Base-by-base conservation (phyloP, 1,140 invertebrate species). In the Watersipora subatra region DNA sequence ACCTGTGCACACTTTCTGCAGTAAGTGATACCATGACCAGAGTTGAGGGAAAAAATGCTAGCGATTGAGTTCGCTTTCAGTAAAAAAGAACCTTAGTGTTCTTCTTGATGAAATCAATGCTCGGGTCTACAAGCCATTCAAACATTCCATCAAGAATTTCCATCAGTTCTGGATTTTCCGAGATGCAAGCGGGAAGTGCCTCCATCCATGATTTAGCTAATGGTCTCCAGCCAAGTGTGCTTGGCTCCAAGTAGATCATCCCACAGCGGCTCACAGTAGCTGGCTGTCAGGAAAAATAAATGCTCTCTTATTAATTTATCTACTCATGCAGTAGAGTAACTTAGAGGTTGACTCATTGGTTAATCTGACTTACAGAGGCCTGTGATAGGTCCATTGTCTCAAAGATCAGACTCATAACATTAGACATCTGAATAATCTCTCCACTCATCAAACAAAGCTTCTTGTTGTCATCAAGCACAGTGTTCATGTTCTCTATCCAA, bases 11-110 rank as follows among this genome's bases (percentile, higher is more conserved):
- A n/a, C n/a, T n/a, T n/a, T n/a, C n/a, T n/a, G n/a, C n/a, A n/a
- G n/a, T n/a, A n/a, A n/a, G n/a, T n/a, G n/a, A n/a, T n/a, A n/a
- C n/a, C n/a, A n/a, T n/a, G n/a, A n/a, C n/a, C n/a, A n/a, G n/a
- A n/a, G n/a, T n/a, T n/a, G n/a, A n/a, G n/a, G n/a, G n/a, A n/a
- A n/a, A n/a, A n/a, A n/a, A n/a, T n/a, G n/a, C n/a, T n/a, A n/a
- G n/a, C n/a, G n/a, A n/a, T n/a, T n/a, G n/a, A n/a, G n/a, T n/a
- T n/a, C n/a, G n/a, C n/a, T n/a, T n/a, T n/a, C n/a, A n/a, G n/a
- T n/a, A n/a, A n/a, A n/a, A n/a, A n/a, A n/a, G 28, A 65, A 79
- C 78, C 69, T 85, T 86, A 77, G 89, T 90, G 64, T 85, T 80
- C 1, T 79, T 73, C 27, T 73, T 66, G 56, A 80, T 68, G 70